These are phyloP conservation scores for Dicranocentrus wangi DNA, from an alignment of 2,888 invertebrate genomes.

Conservation along the genomic window DNA sequence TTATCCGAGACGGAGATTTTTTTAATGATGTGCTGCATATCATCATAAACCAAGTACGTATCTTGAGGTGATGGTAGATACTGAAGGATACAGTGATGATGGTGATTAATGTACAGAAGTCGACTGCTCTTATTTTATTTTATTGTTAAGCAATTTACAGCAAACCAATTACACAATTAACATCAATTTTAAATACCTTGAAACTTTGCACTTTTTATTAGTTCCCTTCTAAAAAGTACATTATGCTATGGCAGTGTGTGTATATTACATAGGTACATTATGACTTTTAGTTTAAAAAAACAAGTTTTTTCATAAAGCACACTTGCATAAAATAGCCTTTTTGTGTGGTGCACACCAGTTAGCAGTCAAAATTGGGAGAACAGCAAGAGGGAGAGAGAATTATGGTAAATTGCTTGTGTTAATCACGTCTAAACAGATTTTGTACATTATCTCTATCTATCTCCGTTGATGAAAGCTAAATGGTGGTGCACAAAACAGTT, in stretches of 20 bases:
- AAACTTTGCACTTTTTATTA: conserved; percentile 23
- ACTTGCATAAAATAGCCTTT: no score
- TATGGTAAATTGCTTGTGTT: conserved; percentile 16
- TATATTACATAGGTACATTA: no score
- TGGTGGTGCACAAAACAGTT: conserved; percentile 7
- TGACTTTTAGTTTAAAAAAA: conserved; percentile 19
- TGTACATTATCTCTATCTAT: neutral
- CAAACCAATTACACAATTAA: conserved; percentile 63
- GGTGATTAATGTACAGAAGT: conserved; percentile 53
- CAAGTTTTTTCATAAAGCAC: conserved; percentile 17
- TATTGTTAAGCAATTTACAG: conserved; percentile 52
- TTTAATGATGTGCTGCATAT: conserved; percentile 47
- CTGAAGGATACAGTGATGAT: conserved; percentile 56
- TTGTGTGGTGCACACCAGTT: no score
- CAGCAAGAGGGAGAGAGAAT: conserved; percentile 3
- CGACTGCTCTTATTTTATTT: conserved; percentile 21
- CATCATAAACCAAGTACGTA: conserved; percentile 10
- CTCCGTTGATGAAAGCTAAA: conserved; percentile 11
- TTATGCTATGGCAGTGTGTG: neutral
- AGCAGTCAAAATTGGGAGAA: conserved; percentile 7
- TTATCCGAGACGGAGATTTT: conserved; percentile 20
- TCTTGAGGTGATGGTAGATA: conserved; percentile 1
- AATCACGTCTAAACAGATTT: conserved; percentile 21
- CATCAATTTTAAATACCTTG: conserved; percentile 35
- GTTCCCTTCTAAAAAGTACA: conserved; percentile 8